phyloP scores from a whole-genome alignment of 1,140 invertebrate genomes.

The Drosophila micromelanica region DNA sequence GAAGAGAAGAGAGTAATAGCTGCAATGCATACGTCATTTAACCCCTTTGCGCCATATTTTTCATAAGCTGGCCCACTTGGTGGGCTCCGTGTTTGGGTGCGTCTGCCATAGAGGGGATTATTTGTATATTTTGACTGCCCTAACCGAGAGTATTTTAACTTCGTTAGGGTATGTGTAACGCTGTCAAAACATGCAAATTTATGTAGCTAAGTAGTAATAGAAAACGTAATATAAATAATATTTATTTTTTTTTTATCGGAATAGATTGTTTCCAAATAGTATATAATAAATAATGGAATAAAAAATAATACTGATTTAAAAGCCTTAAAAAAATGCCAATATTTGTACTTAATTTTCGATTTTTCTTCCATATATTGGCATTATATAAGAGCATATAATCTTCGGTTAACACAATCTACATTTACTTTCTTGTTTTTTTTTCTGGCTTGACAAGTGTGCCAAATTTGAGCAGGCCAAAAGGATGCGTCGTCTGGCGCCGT shows the following conservation, averaged over 20 bases:
- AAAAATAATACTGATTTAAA: too few relatives aligned
- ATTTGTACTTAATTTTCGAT: too few relatives aligned
- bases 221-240: too few relatives aligned
- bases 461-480: slow-evolving; percentile 50
- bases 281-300: too few relatives aligned
- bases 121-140: not conserved
- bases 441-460: slow-evolving; percentile 51
- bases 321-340: too few relatives aligned
- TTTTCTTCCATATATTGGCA: too few relatives aligned
- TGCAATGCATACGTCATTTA: slow-evolving; percentile 82
- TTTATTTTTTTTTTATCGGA: too few relatives aligned
- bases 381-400: not conserved
- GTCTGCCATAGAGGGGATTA: not conserved
- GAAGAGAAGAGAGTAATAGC: slow-evolving; percentile 60
- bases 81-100: slow-evolving; percentile 20
- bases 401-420: too few relatives aligned
- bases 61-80: slow-evolving; percentile 69
- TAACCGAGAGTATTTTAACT: not conserved
- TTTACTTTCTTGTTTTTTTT: slow-evolving; percentile 2
- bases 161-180: too few relatives aligned
- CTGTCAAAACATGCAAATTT: too few relatives aligned
- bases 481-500: slow-evolving; percentile 53
- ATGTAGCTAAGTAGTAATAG: too few relatives aligned
- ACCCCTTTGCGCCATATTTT: slow-evolving; percentile 81
- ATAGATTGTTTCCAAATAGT: too few relatives aligned